phyloP scores from a whole-genome alignment of 2,797 vertebrate genomes.

The Tangara arthus region DNA sequence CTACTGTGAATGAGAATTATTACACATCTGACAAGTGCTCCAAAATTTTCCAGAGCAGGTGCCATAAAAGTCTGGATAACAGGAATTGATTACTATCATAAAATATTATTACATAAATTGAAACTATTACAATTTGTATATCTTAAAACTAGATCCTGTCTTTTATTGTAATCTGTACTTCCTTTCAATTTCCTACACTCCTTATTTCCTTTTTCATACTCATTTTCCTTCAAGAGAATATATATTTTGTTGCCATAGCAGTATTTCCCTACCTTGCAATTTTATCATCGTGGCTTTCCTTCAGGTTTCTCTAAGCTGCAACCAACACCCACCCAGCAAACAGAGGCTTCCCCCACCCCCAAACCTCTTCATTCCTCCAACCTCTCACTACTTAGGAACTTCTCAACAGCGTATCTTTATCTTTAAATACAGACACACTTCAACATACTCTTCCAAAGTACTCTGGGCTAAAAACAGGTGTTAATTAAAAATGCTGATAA shows the following conservation, averaged over 20 bases:
- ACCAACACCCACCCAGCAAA: neutral
- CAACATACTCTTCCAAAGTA: constrained; percentile 50
- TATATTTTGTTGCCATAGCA: constrained; percentile 41
- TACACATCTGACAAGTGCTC: neutral
- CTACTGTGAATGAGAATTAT: neutral
- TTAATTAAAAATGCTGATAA: constrained; percentile 73
- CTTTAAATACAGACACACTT: constrained; percentile 62
- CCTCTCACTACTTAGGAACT: constrained; percentile 36
- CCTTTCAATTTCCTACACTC: constrained; percentile 7
- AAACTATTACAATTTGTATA: neutral
- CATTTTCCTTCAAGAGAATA: constrained; percentile 7
- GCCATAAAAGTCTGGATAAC: neutral
- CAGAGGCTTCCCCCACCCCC: neutral
- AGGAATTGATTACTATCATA: neutral
- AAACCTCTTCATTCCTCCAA: constrained; percentile 18
- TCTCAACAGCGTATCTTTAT: constrained; percentile 60
- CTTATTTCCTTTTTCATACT: neutral
- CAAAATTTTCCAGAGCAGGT: neutral
- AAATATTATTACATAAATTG: neutral
- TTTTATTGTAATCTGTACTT: neutral
- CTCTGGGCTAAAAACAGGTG: constrained; percentile 67
- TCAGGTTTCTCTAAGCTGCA: constrained; percentile 3
- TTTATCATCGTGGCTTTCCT: constrained; percentile 20
- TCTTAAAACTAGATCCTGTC: neutral
- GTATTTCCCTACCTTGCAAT: constrained; percentile 7